Evolutionary conservation across 35 echinoderm and acorn worm species (phyloP).

Genomic region (Ptychodera flava): DNA sequence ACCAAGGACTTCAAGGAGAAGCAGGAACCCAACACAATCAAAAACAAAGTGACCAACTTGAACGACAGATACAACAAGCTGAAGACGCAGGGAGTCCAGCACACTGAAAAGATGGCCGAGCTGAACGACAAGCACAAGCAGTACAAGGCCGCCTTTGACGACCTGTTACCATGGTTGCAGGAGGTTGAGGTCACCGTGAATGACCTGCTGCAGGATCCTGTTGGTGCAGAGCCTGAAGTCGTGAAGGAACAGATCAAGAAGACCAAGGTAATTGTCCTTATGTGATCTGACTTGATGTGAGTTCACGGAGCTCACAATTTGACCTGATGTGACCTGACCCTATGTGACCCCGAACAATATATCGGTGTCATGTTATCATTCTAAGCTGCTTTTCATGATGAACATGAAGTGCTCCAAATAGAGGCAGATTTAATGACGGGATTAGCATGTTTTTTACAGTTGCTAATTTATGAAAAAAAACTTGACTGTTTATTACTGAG

Average conservation of each 20-base stretch:
- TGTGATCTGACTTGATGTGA: no score
- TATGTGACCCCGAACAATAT: background rate
- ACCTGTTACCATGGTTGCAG: constrained; percentile 48
- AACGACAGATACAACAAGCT: constrained; percentile 70
- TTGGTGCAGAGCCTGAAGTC: constrained; percentile 58
- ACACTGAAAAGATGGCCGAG: constrained; percentile 42
- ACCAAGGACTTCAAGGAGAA: constrained; percentile 63
- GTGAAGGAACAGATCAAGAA: constrained; percentile 61
- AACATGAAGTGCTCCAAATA: no score
- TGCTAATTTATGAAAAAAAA: no score
- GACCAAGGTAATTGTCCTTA: constrained; percentile 45
- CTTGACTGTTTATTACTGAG: no score
- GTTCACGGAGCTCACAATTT: no score
- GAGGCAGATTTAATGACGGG: no score
- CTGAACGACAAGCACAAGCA: constrained; percentile 67
- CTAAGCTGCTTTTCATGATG: no score
- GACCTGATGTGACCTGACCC: background rate
- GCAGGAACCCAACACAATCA: constrained; percentile 51
- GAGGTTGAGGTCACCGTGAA: constrained; percentile 47
- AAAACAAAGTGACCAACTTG: constrained; percentile 42
- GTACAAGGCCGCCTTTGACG: constrained; percentile 37
- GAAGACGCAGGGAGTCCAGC: constrained; percentile 53
- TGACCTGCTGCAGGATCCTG: constrained; percentile 58
- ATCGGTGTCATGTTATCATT: no score
- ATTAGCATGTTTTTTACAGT: no score